Base-by-base conservation (phyloP, 2,888 invertebrate species). In the Latheticus oryzae region DNA sequence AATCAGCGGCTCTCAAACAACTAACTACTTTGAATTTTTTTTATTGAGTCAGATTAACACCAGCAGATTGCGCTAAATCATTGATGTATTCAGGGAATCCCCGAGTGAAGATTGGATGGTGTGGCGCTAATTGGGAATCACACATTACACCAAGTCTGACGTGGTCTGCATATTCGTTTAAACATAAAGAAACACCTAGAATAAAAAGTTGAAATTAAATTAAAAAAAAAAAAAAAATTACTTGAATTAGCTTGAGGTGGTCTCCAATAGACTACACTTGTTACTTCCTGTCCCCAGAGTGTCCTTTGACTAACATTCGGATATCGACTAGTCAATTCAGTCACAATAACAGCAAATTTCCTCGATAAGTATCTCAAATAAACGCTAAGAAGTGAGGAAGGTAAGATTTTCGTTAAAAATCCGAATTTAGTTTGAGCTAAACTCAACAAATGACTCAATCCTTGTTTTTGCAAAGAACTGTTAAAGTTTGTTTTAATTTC, bases 231-330 rank as follows among this genome's bases (percentile, higher is more conserved):
- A 35, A 21, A 21, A 37, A 5, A 52, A 86, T 83, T 75, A 89
- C 90, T 86, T 61, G 88, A 88, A 75, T 90, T 90, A 47, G 89
- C 88, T 75, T 89, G 90, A 0, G 89, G 88, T 5, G 90, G 89
- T 63, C 88, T 80, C 88, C 88, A 90, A 69, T 88, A 89, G 47
- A 89, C 78, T 0, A 86, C 84, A 26, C 82, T 81, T 2, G 83
- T 83, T 1, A 89, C 82, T 4, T 83, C 81, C 60, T 88, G 86
- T 0, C 88, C 87, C 83, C 88, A 88, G 9, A 87, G 66, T 3
- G 87, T 85, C 1, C 79, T 81, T 60, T 85, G 80, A 2, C 77
- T 76, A 64, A 77, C 70, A 58, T 74, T 60, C 61, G 76, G 51
- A 78, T 79, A 65, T 72, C 77, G 11, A 65, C 72, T 58, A 74